Evolutionary conservation across 2,113 vertebrate genomes (phyloP), one percentile per base, ranked within the genome.

Genomic region (Archocentrus centrarchus): DNA sequence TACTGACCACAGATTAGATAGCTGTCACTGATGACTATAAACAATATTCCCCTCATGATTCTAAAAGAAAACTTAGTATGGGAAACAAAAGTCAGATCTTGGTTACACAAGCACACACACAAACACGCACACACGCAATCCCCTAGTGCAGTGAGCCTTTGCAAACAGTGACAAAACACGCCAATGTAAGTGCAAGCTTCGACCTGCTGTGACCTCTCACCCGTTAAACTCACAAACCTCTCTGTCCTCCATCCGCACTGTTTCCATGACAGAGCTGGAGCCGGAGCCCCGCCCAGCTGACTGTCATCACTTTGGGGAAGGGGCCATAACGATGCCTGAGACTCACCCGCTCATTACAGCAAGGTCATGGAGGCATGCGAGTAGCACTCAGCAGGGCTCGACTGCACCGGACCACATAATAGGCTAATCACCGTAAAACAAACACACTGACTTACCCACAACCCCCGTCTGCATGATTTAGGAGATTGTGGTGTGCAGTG

Each of bases 391-490:
- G 89, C 17, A 2, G 76, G 57, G 53, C 77, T 58, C 73, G 80
- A 77, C 73, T 86, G 84, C 47, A 10, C 13, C 5, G 11, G 27
- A 62, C 81, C 58, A 4, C 77, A 83, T 89, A 83, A 91, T 83
- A 58, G 86, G 32, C 81, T 88, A 83, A 91, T 92, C 76, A 50
- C 81, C 79, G 79, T 88, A 88, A 85, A 86, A 77, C 86, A 86
- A 89, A 89, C 86, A 88, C n/a, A 35, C 78, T 62, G 66, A 76
- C 64, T 55, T 80, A 35, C 61, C 62, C 82, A 17, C 77, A 75
- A n/a, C 11, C 80, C 30, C 55, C 60, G 8, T n/a, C 22, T 47
- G 53, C 57, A 27, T 78, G 85, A 79, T 85, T 87, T 80, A 75
- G 68, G 58, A 81, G 73, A 13, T 11, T 83, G 83, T 11, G 77